Conservation (phyloP, 1,140 invertebrate species). For the Aphaenogaster rudis region DNA sequence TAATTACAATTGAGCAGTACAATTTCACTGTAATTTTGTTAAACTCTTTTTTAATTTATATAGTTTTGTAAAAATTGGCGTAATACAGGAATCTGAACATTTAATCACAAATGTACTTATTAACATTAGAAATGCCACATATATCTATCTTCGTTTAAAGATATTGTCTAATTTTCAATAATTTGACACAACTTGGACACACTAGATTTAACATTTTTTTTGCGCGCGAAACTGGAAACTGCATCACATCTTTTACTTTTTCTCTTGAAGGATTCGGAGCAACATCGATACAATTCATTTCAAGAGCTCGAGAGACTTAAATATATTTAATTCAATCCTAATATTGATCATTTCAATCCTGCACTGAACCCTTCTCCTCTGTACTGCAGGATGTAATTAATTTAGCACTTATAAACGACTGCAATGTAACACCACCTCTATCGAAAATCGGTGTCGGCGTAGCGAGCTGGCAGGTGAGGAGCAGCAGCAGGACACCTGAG, state of each 20-base stretch:
- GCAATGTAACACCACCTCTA: conserved; percentile 43
- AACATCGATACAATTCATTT: background rate
- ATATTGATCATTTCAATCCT: background rate
- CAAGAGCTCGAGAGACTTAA: background rate
- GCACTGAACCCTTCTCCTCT: background rate
- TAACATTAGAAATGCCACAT: background rate
- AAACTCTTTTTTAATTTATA: background rate
- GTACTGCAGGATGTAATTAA: background rate
- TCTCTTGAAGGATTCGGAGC: background rate
- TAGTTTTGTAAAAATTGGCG: background rate
- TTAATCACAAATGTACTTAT: background rate
- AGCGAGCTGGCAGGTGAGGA: conserved; percentile 43
- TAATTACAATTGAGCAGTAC: background rate
- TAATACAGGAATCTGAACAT: background rate
- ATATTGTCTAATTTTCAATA: background rate
- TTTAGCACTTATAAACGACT: conserved; percentile 8
- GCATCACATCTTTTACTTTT: background rate
- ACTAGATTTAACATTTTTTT: background rate
- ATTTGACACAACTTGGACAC: background rate
- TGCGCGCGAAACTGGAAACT: background rate
- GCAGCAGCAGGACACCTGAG: conserved; percentile 31
- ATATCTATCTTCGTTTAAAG: background rate
- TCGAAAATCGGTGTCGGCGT: conserved; percentile 27
- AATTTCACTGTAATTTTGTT: background rate
- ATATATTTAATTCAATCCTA: background rate